Conservation (phyloP, 2,113 vertebrate species). For the Notothenia coriiceps region DNA sequence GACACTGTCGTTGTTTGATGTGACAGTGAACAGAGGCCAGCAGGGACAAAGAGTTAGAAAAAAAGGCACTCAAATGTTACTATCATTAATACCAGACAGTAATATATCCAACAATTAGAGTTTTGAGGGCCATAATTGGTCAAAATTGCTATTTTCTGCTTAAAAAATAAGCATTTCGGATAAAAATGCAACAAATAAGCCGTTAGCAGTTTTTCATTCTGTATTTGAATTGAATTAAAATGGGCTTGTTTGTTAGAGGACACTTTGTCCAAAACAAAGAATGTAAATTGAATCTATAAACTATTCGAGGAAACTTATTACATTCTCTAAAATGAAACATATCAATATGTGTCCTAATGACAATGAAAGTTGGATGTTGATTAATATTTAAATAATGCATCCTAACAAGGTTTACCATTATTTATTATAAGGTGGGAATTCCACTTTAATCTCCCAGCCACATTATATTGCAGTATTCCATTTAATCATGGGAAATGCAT, state of each 20-base stretch:
- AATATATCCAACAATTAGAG: constrained; percentile 4
- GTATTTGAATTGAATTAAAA: not conserved
- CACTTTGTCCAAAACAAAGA: not conserved
- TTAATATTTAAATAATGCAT: not conserved
- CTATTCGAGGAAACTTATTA: not conserved
- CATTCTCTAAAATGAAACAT: not conserved
- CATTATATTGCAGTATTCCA: not conserved
- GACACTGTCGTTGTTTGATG: constrained; percentile 45
- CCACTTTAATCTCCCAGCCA: not conserved
- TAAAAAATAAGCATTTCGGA: not conserved
- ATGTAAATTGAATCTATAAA: not conserved
- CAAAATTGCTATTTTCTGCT: not conserved
- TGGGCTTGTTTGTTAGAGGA: not conserved
- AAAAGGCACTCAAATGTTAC: constrained; percentile 14
- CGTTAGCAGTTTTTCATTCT: not conserved
- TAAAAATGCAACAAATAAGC: not conserved
- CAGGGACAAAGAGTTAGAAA: constrained; percentile 10
- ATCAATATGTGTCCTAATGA: not conserved
- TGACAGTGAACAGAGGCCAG: constrained; percentile 5
- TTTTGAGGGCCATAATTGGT: not conserved
- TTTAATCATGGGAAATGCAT: not conserved
- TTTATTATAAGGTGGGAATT: not conserved
- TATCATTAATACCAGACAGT: not conserved
- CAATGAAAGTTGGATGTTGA: not conserved
- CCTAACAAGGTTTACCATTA: not conserved